A percentile compares a stretch with the other conserved stretches of the same genome.
phyloP scores from a whole-genome alignment of 2,888 invertebrate genomes.

The Platerodrilus igneus region DNA sequence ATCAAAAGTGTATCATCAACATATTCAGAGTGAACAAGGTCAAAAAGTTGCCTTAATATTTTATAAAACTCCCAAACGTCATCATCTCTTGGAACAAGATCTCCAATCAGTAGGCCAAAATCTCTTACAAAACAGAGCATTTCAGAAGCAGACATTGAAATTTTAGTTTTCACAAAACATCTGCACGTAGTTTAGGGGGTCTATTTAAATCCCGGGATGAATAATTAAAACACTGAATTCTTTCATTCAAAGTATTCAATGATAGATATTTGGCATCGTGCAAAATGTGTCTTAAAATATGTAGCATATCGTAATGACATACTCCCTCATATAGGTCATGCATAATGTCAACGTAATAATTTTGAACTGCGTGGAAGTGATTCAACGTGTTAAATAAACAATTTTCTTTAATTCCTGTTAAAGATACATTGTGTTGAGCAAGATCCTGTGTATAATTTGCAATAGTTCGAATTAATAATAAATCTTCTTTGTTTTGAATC shows the following conservation, averaged over 20 bases:
- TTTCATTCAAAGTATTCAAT: neutral
- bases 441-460: constrained; percentile 5
- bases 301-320: constrained; percentile 4
- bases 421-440: neutral
- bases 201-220: constrained; percentile 3
- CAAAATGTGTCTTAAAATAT: neutral
- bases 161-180: constrained; percentile 16
- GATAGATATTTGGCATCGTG: neutral
- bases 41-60: constrained; percentile 29
- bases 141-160: constrained; percentile 29
- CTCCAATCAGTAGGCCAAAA: constrained; percentile 31
- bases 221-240: constrained; percentile 3
- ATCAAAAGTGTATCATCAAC: constrained; percentile 2
- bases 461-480: neutral
- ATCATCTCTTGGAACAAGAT: constrained; percentile 30
- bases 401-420: constrained; percentile 9
- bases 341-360: constrained; percentile 27
- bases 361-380: constrained; percentile 19
- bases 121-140: constrained; percentile 29
- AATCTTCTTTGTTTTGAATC: neutral
- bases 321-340: constrained; percentile 20
- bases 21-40: constrained; percentile 19
- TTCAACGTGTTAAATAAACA: constrained; percentile 10
- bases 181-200: constrained; percentile 2
- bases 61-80: constrained; percentile 28